Evolutionary conservation across 2,113 vertebrate genomes (phyloP), one percentile per base, ranked within the genome.

Genomic region (Ceyx margarethae): DNA sequence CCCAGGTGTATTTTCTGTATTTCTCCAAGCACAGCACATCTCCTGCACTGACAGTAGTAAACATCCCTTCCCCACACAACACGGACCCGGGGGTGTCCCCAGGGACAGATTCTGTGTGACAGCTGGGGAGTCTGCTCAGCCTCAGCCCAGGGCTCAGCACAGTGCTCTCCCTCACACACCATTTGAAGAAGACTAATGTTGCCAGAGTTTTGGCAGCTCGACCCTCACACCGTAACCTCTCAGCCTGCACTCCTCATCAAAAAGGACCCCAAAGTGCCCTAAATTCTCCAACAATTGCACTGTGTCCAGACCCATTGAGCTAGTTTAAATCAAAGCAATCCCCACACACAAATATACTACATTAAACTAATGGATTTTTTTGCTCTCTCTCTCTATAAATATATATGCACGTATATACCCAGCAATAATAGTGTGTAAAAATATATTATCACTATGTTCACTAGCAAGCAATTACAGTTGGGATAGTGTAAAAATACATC

Each of bases 81-180:
- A 21, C 1, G 4, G 90, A 58, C 73, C 54, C 2, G 18, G 1
- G 42, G 35, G 25, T 77, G 22, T 89, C 94, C 29, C 51, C 0
- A 0, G 91, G 79, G 91, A 77, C 18, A 13, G 56, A 77, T 89
- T 51, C 18, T 28, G 42, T 3, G 0, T 88, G 87, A 14, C 92
- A 82, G 95, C 84, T 80, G 31, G 2, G 46, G 75, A 91, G 92
- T 75, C 94, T 96, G 95, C 67, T 94, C 85, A 93, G 73, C 81
- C 85, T 94, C 96, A 95, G 81, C 56, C 58, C 5, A 19, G 35
- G 78, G 78, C 53, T 85, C 18, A 62, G 1, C 3, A 1, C 10
- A 26, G 28, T 16, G 20, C 42, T 15, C 40, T 33, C 90, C 40
- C 1, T 66, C 64, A 85, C 72, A 69, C 12, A 0, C 53, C 26